Conservation (phyloP, 2,888 invertebrate genomes). For the Mimachlamys varia region DNA sequence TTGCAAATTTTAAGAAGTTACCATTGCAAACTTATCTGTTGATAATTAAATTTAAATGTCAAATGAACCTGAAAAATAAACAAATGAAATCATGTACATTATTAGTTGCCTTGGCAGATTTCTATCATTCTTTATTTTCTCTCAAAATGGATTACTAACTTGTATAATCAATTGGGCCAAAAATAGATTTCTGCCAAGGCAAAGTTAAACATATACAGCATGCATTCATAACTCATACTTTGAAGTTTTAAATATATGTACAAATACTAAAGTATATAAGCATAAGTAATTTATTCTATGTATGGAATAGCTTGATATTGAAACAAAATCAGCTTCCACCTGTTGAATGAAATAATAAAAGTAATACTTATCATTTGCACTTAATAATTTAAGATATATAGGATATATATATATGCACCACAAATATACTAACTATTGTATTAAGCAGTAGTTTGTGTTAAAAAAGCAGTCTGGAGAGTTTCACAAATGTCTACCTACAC, state of each 20-base stretch:
- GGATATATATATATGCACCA: neutral
- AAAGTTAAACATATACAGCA: neutral
- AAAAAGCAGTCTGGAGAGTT: constrained; percentile 16
- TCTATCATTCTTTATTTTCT: neutral
- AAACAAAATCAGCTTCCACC: neutral
- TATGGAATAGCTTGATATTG: neutral
- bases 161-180: too few species aligned
- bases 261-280: too few species aligned
- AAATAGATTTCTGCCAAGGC: neutral
- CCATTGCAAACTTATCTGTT: neutral
- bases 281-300: too few species aligned
- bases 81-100: too few species aligned
- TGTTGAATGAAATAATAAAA: neutral
- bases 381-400: neutral
- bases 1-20: neutral
- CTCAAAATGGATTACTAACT: neutral
- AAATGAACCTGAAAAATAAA: neutral
- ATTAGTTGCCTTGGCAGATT: neutral
- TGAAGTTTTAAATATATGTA: neutral
- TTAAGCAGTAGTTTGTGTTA: constrained; percentile 26
- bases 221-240: neutral
- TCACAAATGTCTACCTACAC: constrained; percentile 28
- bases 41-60: neutral
- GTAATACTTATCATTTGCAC: neutral
- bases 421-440: neutral